Percentiles rank a stretch among this genome's conserved stretches.
Evolutionary conservation across 2,797 vertebrate species (phyloP).

Genomic region (Psittacula echo): DNA sequence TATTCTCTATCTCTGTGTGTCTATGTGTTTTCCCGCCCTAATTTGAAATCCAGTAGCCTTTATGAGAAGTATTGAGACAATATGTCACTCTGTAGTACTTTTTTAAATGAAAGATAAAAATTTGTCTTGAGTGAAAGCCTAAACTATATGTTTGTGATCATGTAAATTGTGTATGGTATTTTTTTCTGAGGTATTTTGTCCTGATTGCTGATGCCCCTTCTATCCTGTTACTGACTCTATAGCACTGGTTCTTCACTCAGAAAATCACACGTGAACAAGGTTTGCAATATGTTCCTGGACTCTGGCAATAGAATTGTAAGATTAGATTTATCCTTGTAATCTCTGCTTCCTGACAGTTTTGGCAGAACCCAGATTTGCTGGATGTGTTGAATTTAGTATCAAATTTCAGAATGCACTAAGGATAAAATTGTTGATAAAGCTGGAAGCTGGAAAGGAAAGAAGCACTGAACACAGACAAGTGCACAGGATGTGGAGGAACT

Average conservation of each 20-base stretch:
- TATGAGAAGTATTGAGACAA: neutral
- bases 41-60: neutral
- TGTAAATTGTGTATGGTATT: neutral
- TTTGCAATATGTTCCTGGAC: neutral
- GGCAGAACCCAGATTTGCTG: conserved; percentile 8
- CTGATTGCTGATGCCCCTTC: neutral
- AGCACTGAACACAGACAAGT: neutral
- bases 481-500: conserved; percentile 11
- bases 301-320: neutral
- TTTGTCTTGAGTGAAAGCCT: neutral
- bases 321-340: neutral
- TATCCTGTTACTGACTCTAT: neutral
- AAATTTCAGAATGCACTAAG: neutral
- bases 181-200: neutral
- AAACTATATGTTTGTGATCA: neutral
- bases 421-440: neutral
- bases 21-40: neutral
- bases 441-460: neutral
- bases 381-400: neutral
- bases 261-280: neutral
- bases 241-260: neutral
- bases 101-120: neutral
- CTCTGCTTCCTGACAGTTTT: neutral
- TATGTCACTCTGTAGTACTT: neutral
- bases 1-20: neutral